Percentiles rank a stretch among this genome's conserved stretches.
Conservation (phyloP, 2,888 invertebrate species). For the Dynastes tityus region DNA sequence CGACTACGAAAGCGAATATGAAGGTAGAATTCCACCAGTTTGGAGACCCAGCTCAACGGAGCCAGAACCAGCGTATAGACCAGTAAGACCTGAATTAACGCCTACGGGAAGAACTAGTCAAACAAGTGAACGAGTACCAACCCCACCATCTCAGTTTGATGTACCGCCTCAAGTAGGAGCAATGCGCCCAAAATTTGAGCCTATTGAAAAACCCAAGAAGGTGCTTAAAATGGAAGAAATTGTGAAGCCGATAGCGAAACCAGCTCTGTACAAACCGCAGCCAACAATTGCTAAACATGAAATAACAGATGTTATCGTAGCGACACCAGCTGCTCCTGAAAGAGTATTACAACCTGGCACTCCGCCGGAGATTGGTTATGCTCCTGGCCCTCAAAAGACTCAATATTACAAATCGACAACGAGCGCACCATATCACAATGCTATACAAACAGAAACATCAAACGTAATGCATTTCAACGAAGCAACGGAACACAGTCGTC, state of each 20-base stretch:
- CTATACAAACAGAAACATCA: slow-evolving; percentile 79
- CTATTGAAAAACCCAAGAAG: slow-evolving; percentile 71
- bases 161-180: slow-evolving; percentile 70
- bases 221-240: slow-evolving; percentile 65
- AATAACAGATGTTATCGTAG: slow-evolving; percentile 63
- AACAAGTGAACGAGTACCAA: slow-evolving; percentile 71
- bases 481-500: slow-evolving; percentile 77
- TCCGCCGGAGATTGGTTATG: slow-evolving; percentile 75
- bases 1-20: slow-evolving; percentile 83
- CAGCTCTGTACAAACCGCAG: slow-evolving; percentile 73
- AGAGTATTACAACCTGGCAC: slow-evolving; percentile 73
- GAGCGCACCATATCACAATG: slow-evolving; percentile 75
- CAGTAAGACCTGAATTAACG: slow-evolving; percentile 75
- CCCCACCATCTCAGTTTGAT: slow-evolving; percentile 76
- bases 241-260: slow-evolving; percentile 68
- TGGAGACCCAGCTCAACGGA: slow-evolving; percentile 75
- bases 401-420: slow-evolving; percentile 75
- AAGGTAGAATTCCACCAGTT: slow-evolving; percentile 76
- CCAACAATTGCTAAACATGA: slow-evolving; percentile 70
- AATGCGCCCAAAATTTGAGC: slow-evolving; percentile 75
- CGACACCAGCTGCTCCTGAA: slow-evolving; percentile 64
- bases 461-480: slow-evolving; percentile 82
- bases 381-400: slow-evolving; percentile 71
- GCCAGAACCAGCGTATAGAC: slow-evolving; percentile 74
- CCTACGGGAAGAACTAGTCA: slow-evolving; percentile 71